These are phyloP conservation scores for Darevskia nairensis DNA, from an alignment of 2,797 vertebrate genomes.

Conservation along the genomic window DNA sequence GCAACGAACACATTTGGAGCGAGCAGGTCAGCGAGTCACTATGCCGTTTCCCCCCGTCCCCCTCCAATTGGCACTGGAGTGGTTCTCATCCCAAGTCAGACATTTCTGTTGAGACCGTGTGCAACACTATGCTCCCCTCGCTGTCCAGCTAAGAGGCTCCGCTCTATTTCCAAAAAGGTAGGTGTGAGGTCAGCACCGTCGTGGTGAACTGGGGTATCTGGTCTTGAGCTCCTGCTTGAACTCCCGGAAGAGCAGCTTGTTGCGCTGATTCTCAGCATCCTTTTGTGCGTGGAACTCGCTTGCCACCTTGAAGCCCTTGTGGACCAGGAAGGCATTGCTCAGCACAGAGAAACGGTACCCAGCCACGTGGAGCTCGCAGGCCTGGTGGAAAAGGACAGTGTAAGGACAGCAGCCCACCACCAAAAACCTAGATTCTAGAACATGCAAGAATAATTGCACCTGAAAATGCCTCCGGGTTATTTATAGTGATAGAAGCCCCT, in stretches of 20 bases:
- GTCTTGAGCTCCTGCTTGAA: slow-evolving; percentile 92
- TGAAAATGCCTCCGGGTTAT: background rate
- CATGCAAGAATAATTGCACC: background rate
- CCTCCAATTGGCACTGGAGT: background rate
- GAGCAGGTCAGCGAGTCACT: too few species aligned
- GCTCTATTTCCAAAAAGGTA: too few species aligned
- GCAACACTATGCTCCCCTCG: too few species aligned
- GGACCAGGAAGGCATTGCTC: slow-evolving; percentile 89
- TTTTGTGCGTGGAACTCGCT: slow-evolving; percentile 90
- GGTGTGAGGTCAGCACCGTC: slow-evolving; percentile 83
- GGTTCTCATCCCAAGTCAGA: background rate
- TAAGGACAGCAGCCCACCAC: background rate
- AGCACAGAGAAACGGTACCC: slow-evolving; percentile 89
- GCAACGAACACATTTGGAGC: background rate
- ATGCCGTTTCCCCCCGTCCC: background rate
- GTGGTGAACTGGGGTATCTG: slow-evolving; percentile 87
- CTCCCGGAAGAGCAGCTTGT: slow-evolving; percentile 89
- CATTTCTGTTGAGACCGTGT: background rate
- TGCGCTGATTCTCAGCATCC: slow-evolving; percentile 91
- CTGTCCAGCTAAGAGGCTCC: background rate
- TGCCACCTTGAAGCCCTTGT: slow-evolving; percentile 91
- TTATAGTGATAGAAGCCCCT: too few species aligned
- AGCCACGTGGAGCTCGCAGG: slow-evolving; percentile 90
- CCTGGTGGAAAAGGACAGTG: slow-evolving; percentile 72
- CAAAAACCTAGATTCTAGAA: background rate